Conservation (phyloP, 92 coral and sea anemone species). For the Porites rus region DNA sequence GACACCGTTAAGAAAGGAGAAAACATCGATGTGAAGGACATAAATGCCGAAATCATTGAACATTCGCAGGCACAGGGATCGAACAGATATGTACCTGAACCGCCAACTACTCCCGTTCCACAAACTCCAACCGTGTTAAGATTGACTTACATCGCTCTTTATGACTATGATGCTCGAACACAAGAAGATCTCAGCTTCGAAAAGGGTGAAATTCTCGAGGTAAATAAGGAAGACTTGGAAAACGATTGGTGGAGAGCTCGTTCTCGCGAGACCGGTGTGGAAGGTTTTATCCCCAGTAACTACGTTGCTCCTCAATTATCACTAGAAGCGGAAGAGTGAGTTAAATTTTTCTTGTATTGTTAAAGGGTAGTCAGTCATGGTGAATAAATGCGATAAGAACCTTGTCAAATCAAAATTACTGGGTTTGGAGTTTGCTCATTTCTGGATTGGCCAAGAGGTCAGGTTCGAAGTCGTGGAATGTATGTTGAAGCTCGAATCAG, state of each 20-base stretch:
- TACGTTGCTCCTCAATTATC: conserved; percentile 92
- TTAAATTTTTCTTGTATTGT: background rate
- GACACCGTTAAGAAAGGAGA: conserved; percentile 34
- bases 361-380: background rate
- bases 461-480: conserved; percentile 1
- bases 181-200: conserved; percentile 94
- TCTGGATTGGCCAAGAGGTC: background rate
- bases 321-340: conserved; percentile 99
- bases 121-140: conserved; percentile 62
- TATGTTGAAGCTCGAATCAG: conserved; percentile 6
- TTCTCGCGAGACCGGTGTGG: conserved; percentile 72
- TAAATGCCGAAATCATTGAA: conserved; percentile 13
- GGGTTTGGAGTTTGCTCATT: conserved; percentile 11
- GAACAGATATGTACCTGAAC: conserved; percentile 44
- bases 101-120: conserved; percentile 58
- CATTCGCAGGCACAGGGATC: background rate
- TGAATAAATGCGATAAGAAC: conserved; percentile 9
- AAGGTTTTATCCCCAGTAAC: conserved; percentile 97
- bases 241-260: conserved; percentile 99
- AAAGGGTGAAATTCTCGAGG: conserved; percentile 96
- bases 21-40: conserved; percentile 51
- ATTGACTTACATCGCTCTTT: conserved; percentile 84
- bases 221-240: conserved; percentile 73
- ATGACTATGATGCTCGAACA: conserved; percentile 98
- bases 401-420: conserved; percentile 8